These are phyloP conservation scores for Danio albolineatus DNA, from an alignment of 2,797 vertebrate genomes.

Conservation along the genomic window DNA sequence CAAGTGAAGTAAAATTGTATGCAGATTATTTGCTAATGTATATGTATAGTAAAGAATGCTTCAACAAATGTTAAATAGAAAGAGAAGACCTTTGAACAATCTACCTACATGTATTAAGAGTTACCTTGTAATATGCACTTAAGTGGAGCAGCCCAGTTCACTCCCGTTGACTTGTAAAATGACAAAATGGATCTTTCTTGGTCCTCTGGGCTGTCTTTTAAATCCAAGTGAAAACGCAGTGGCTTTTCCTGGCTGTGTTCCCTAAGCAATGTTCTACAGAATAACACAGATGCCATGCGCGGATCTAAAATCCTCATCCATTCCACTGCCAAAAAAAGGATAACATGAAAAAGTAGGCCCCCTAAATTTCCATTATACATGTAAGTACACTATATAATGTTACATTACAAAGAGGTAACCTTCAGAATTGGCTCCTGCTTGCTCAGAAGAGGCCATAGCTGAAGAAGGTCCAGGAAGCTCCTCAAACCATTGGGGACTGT, in stretches of 20 bases:
- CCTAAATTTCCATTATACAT: slow-evolving; percentile 1
- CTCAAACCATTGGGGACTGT: background rate
- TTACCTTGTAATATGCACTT: slow-evolving; percentile 3
- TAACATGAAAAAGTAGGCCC: background rate
- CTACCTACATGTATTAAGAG: background rate
- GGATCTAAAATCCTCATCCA: slow-evolving; percentile 11
- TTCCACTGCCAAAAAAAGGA: background rate
- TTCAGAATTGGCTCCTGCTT: background rate
- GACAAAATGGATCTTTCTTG: slow-evolving; percentile 16
- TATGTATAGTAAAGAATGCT: slow-evolving; percentile 3
- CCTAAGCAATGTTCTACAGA: background rate
- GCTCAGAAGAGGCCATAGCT: background rate
- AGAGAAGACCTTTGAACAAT: background rate
- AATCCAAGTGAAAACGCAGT: background rate
- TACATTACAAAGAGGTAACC: background rate
- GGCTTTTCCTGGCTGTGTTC: background rate
- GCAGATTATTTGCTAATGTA: background rate
- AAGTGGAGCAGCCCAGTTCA: slow-evolving; percentile 3
- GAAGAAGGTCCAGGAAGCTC: slow-evolving; percentile 2
- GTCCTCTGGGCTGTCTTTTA: slow-evolving; percentile 4
- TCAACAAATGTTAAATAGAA: background rate
- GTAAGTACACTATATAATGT: background rate
- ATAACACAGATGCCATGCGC: background rate
- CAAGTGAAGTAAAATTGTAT: background rate
- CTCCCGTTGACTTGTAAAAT: slow-evolving; percentile 4